Conservation (phyloP, 2,888 invertebrate species). For the Mythimna vitellina region DNA sequence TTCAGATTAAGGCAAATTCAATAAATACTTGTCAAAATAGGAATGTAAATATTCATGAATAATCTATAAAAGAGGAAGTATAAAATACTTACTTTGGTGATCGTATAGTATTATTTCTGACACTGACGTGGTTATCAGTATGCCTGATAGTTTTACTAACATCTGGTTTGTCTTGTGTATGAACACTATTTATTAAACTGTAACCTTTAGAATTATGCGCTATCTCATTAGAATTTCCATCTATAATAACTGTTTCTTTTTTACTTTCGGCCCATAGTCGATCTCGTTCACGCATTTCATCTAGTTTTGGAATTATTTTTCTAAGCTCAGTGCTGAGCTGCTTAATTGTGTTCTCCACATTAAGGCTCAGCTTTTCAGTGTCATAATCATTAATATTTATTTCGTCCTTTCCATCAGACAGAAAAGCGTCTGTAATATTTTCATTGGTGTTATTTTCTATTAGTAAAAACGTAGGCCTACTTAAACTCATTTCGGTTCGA, state of each 20-base stretch:
- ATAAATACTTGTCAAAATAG: not conserved
- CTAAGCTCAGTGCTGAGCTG: slow-evolving; percentile 86
- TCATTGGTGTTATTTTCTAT: slow-evolving; percentile 81
- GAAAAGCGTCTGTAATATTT: slow-evolving; percentile 90
- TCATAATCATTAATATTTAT: slow-evolving; percentile 85
- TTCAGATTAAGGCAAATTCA: not conserved
- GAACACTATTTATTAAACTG: slow-evolving; percentile 55
- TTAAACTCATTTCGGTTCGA: slow-evolving; percentile 84
- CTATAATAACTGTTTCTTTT: slow-evolving; percentile 73
- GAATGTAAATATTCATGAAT: slow-evolving; percentile 16
- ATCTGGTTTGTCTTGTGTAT: slow-evolving; percentile 63
- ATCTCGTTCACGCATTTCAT: slow-evolving; percentile 87
- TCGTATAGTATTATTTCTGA: slow-evolving; percentile 61
- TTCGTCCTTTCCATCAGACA: slow-evolving; percentile 91
- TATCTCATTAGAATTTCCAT: slow-evolving; percentile 85
- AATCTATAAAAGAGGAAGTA: not conserved
- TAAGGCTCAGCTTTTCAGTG: slow-evolving; percentile 82
- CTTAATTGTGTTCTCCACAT: slow-evolving; percentile 87
- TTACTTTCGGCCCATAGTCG: slow-evolving; percentile 80
- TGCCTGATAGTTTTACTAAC: slow-evolving; percentile 56
- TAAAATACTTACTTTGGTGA: slow-evolving; percentile 70
- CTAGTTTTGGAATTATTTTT: slow-evolving; percentile 88
- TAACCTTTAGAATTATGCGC: slow-evolving; percentile 68
- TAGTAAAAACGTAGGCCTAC: slow-evolving; percentile 86
- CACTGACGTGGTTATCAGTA: slow-evolving; percentile 57